Base-by-base conservation (phyloP, 2,113 vertebrate species). In the Esox niger region DNA sequence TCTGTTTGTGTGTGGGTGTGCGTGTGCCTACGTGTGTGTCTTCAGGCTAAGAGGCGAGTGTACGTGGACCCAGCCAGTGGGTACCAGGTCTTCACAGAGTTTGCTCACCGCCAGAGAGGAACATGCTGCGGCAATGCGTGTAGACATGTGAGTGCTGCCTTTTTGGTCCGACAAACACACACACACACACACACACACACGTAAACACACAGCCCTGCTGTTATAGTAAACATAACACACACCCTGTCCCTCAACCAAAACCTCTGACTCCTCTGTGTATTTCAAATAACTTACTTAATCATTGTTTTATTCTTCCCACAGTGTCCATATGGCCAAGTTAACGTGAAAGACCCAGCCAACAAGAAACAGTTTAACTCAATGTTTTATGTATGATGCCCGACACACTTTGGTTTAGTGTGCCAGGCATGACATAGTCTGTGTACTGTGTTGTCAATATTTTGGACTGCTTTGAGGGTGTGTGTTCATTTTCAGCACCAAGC, bases 271-370 rank as follows among this genome's bases (percentile, higher is more conserved):
- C 27, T 59, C 13, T 6, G 8, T 68, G 62, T 10, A 49, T 62
- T 60, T 46, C 60, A 6, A 62, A 73, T 58, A 78, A 66, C 55
- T 59, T 13, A 7, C 66, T 77, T 83, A n/a, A n/a, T n/a, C 75
- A 79, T 91, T 83, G 73, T 75, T 88, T 86, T 83, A 76, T 87
- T 83, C 76, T 84, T 79, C 81, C 20, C 56, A 61, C 85, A 95
- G 95, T 94, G 94, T 92, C 94, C 93, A 20, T 93, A 92, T 66
- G 92, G 91, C 55, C 92, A 95, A 89, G 87, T 88, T 79, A 94
- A 93, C 35, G 88, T 94, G 82, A 93, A 94, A 85, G 91, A 95
- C 74, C 79, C 89, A n/a, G 86, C 86, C 0, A 88, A 90, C 93
- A 95, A 88, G 84, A 95, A 95, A 81, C 13, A 0, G 4, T 95